Conservation (phyloP, 2,797 vertebrate species). For the Artibeus lituratus region DNA sequence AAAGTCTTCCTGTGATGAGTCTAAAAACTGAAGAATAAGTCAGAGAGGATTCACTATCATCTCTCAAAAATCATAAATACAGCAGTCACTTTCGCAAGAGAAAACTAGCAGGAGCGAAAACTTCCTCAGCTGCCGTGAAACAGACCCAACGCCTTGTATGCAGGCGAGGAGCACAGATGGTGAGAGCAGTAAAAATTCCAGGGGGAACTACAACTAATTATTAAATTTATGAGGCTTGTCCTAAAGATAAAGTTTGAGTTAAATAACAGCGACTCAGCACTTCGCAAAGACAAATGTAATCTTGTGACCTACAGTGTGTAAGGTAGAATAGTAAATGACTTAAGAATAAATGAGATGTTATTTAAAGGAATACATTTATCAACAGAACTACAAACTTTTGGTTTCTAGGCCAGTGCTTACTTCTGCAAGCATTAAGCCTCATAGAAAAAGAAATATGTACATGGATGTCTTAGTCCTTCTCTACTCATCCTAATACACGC, state of each 20-base stretch:
- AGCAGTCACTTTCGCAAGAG: neutral
- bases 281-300: slow-evolving; percentile 30
- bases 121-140: neutral
- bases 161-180: slow-evolving; percentile 65
- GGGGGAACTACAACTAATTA: slow-evolving; percentile 70
- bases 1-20: neutral
- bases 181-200: slow-evolving; percentile 73
- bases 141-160: neutral
- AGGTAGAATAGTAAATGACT: neutral
- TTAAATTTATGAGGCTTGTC: slow-evolving; percentile 65
- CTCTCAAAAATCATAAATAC: neutral
- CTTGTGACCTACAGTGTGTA: neutral
- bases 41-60: neutral
- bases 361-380: slow-evolving; percentile 8
- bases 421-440: neutral
- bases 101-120: neutral
- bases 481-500: neutral
- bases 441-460: neutral
- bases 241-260: slow-evolving; percentile 55
- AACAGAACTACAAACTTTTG: neutral
- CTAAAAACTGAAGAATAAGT: neutral
- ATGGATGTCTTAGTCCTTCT: neutral
- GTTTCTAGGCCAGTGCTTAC: neutral
- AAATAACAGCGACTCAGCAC: slow-evolving; percentile 37
- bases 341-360: neutral